Conservation (phyloP, 2,888 invertebrate genomes). For the Cyaniris semiargus region DNA sequence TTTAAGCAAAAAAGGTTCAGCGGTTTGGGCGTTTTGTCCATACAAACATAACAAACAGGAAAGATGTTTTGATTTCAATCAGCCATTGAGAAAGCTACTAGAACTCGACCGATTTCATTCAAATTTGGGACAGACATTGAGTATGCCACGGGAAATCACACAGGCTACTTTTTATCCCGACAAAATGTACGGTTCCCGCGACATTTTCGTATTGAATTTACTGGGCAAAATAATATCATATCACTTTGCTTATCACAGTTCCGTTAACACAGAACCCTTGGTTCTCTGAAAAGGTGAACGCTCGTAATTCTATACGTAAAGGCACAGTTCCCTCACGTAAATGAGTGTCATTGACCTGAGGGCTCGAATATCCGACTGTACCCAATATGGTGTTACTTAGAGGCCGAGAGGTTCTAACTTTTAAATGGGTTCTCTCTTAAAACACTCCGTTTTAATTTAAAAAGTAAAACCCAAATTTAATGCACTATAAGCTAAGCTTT, state of each 20-base stretch:
- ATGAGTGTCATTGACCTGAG: background rate
- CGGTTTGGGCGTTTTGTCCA: too few relatives aligned
- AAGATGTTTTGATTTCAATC: too few relatives aligned
- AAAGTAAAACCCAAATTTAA: too few relatives aligned
- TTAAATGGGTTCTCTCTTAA: too few relatives aligned
- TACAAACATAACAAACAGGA: too few relatives aligned
- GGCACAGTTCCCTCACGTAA: background rate
- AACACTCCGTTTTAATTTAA: background rate
- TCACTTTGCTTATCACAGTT: background rate
- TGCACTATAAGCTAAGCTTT: too few relatives aligned
- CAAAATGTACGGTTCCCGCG: background rate
- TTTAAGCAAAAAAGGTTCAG: too few relatives aligned
- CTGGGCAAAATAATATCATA: background rate
- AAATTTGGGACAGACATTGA: too few relatives aligned
- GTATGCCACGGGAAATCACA: background rate
- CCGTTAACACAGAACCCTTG: background rate
- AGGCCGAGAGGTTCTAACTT: background rate
- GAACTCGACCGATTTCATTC: background rate
- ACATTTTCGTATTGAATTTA: background rate
- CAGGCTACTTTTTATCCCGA: background rate
- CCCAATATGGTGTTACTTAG: background rate
- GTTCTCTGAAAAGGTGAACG: background rate
- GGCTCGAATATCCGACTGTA: background rate
- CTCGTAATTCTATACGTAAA: background rate
- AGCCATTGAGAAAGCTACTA: too few relatives aligned